Conservation (phyloP, 2,797 vertebrate genomes). For the Apogon hyalosoma region DNA sequence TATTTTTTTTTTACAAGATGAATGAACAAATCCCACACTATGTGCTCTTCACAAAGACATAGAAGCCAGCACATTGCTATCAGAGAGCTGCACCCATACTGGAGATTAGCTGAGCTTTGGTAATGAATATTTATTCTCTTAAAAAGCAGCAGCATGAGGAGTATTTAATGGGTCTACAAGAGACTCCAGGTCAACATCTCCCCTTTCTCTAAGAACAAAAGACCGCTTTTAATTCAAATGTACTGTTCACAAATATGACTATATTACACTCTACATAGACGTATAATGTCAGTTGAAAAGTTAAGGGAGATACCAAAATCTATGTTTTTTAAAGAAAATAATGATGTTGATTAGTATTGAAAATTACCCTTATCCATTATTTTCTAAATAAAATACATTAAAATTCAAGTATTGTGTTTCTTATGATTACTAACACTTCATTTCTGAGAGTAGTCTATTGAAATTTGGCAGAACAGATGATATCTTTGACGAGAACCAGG, state of each 20-base stretch:
- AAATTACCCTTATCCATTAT: not conserved
- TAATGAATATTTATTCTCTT: constrained; percentile 27
- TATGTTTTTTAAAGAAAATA: no score
- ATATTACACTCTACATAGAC: constrained; percentile 1
- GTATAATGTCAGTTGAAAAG: constrained; percentile 19
- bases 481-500: no score
- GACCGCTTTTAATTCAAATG: constrained; percentile 23
- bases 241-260: constrained; percentile 17
- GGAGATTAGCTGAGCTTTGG: constrained; percentile 17
- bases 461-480: no score
- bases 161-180: constrained; percentile 12
- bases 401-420: not conserved
- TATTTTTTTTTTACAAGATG: constrained; percentile 18
- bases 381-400: not conserved
- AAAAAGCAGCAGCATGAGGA: constrained; percentile 30
- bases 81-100: constrained; percentile 9
- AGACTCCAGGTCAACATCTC: constrained; percentile 7
- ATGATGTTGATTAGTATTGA: not conserved
- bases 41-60: not conserved
- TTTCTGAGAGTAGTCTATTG: not conserved
- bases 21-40: constrained; percentile 13
- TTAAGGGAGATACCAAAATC: not conserved
- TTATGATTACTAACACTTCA: not conserved
- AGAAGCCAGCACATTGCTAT: constrained; percentile 12
- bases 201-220: not conserved